Base-by-base conservation (phyloP, 1,140 invertebrate genomes). In the Tetraneura akinire region DNA sequence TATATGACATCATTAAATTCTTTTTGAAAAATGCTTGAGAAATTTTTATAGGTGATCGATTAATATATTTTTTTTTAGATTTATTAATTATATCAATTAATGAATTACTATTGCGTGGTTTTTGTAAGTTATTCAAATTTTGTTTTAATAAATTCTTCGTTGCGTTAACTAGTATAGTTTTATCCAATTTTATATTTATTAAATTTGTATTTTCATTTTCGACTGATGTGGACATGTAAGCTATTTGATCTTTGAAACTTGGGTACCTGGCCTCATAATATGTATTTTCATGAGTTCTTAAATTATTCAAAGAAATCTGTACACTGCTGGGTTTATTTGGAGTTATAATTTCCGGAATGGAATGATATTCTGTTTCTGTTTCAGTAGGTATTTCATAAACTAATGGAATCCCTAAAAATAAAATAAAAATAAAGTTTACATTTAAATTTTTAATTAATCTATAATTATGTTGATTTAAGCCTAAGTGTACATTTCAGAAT, bases 211-310 rank as follows among this genome's bases (percentile, higher is more conserved):
- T n/a, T 11, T 3, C 18, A 26, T 60, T 47, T 78, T 47, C 18
- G 0, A 23, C 0, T 16, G 14, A n/a, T n/a, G 9, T 11, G 14
- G 47, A 11, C 26, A 57, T 8, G 6, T 42, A 57, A 55, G 14
- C 6, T 14, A 21, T n/a, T 29, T 78, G 74, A 29, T 78, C 74
- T n/a, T 45, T 21, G 13, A 62, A 47, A 18, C 55, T 47, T n/a
- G 74, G 74, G 60, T 78, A 21, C 42, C 47, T 55, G 26, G 21
- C 37, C 10, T 78, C 74, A 60, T 78, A 78, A 6, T 26, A 18
- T 10, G 62, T 14, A 42, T 78, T 78, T 78, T 78, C 55, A 5
- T 55, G 74, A 18, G 16, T 26, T 55, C 47, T 78, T 57, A 62
- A n/a, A n/a, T n/a, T 11, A 45, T 14, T 11, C 29, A 42, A 45